Conservation (phyloP, 2,797 vertebrate species). For the Tenualosa thibaudeaui region DNA sequence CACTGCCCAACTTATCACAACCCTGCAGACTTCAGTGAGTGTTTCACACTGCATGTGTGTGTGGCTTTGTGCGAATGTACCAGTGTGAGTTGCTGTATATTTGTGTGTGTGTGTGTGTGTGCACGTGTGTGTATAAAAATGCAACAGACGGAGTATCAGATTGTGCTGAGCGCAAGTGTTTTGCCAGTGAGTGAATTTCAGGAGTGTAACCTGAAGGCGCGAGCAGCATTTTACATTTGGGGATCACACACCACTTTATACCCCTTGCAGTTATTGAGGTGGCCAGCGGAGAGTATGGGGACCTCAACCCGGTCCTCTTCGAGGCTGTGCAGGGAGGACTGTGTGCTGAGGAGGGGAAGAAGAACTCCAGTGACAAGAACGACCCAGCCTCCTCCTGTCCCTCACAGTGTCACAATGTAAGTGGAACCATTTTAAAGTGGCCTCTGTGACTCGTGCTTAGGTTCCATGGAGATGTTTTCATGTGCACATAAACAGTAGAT, state of each 20-base stretch:
- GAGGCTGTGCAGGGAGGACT: conserved; percentile 93
- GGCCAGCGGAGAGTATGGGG: conserved; percentile 96
- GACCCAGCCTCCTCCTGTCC: conserved; percentile 77
- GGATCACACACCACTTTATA: background rate
- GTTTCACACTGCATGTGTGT: background rate
- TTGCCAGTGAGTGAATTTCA: background rate
- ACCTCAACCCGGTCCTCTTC: conserved; percentile 93
- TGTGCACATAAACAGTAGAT: too few species aligned
- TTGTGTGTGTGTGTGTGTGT: conserved; percentile 26
- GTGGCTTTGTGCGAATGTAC: background rate
- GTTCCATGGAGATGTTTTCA: too few species aligned
- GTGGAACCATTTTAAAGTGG: conserved; percentile 32
- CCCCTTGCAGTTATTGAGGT: conserved; percentile 89
- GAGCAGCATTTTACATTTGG: background rate
- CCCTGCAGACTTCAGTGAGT: conserved; percentile 98
- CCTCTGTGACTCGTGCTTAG: too few species aligned
- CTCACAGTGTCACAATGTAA: conserved; percentile 75
- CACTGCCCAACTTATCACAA: conserved; percentile 99
- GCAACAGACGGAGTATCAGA: background rate
- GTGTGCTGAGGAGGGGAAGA: conserved; percentile 87
- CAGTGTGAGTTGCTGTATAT: background rate
- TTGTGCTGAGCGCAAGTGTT: background rate
- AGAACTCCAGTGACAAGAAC: conserved; percentile 83
- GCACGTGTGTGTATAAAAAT: conserved; percentile 9
- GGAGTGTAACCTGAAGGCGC: background rate